phyloP scores from a whole-genome alignment of 2,797 vertebrate genomes.

The Bradypodion pumilum region DNA sequence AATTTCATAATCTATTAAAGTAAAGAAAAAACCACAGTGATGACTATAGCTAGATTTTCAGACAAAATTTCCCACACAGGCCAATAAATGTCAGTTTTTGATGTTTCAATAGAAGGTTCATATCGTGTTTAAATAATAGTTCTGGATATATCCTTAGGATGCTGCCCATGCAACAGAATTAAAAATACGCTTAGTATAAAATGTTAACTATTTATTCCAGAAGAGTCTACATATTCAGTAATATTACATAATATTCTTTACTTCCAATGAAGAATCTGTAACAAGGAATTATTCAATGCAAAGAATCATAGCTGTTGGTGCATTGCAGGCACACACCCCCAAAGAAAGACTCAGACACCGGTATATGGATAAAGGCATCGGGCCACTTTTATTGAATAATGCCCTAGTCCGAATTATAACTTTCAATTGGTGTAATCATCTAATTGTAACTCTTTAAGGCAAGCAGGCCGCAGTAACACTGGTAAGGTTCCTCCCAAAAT shows the following conservation, averaged over 20 bases:
- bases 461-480: too few species aligned
- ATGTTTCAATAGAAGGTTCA: conserved; percentile 21
- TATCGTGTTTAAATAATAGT: conserved; percentile 25
- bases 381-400: too few species aligned
- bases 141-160: conserved; percentile 19
- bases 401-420: too few species aligned
- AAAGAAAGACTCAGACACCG: too few species aligned
- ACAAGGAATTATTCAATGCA: background rate
- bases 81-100: background rate
- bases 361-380: too few species aligned
- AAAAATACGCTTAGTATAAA: background rate
- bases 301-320: background rate
- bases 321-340: too few species aligned
- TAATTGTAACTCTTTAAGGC: too few species aligned
- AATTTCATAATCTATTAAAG: conserved; percentile 11
- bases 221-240: rapidly evolving
- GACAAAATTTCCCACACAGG: conserved; percentile 1
- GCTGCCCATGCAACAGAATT: background rate
- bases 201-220: background rate
- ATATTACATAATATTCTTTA: background rate
- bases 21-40: background rate
- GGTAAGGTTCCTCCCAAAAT: too few species aligned
- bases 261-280: background rate
- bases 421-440: too few species aligned
- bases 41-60: conserved; percentile 35